Evolutionary conservation across 1,140 invertebrate genomes (phyloP).

Genomic region (Drosophila erecta): DNA sequence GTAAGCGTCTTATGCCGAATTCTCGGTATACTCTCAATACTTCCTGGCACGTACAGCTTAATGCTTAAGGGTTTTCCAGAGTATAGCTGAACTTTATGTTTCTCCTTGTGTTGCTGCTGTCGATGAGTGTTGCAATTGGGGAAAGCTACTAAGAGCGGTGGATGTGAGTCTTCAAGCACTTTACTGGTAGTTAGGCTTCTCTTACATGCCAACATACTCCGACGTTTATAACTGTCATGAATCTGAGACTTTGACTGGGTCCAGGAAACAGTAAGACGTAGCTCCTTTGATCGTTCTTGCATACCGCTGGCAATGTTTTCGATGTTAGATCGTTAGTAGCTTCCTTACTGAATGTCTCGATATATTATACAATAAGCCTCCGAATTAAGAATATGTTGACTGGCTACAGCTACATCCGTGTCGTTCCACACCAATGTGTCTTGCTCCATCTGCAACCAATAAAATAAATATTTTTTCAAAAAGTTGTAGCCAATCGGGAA

Average conservation of each 20-base stretch:
- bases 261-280: slow-evolving; percentile 8
- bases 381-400: background rate
- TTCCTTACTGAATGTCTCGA: background rate
- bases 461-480: too few species aligned
- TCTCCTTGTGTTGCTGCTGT: slow-evolving; percentile 2
- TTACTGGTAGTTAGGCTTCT: slow-evolving; percentile 5
- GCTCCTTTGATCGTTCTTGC: slow-evolving; percentile 12
- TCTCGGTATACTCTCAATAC: slow-evolving; percentile 37
- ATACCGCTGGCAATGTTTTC: slow-evolving; percentile 12
- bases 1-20: slow-evolving; percentile 21
- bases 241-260: slow-evolving; percentile 5
- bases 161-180: slow-evolving; percentile 2
- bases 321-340: background rate
- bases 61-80: slow-evolving; percentile 7
- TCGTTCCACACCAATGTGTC: slow-evolving; percentile 9
- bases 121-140: background rate
- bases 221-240: background rate
- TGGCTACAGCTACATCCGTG: slow-evolving; percentile 9
- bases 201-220: slow-evolving; percentile 1
- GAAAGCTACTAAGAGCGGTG: background rate
- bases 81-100: slow-evolving; percentile 3
- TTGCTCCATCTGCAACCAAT: slow-evolving; percentile 26
- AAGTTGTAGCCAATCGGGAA: too few species aligned
- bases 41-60: slow-evolving; percentile 10
- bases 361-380: background rate